These are phyloP conservation scores for Paracanthobrama guichenoti DNA, from an alignment of 2,113 vertebrate species.

Conservation along the genomic window DNA sequence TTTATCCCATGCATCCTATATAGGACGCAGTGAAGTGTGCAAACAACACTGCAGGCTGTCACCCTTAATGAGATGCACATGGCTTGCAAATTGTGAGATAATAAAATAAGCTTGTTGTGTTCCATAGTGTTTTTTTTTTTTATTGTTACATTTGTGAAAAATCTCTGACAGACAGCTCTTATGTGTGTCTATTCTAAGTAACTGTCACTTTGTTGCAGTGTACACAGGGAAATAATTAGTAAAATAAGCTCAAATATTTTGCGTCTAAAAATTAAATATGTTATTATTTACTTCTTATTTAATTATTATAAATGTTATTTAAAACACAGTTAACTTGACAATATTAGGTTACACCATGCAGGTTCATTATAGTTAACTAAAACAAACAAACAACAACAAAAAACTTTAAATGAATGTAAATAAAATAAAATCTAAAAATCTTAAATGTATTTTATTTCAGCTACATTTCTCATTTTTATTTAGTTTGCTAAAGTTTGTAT, in stretches of 20 bases:
- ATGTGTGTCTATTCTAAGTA: background rate
- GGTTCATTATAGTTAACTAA: no score
- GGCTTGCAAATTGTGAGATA: background rate
- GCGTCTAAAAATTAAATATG: background rate
- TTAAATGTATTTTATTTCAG: background rate
- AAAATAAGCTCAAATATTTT: background rate
- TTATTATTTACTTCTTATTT: background rate
- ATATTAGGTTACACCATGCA: no score
- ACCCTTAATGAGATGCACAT: constrained; percentile 10
- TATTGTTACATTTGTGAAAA: background rate
- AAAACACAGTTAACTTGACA: no score
- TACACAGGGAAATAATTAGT: background rate
- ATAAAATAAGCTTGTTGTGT: background rate
- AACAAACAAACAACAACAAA: no score
- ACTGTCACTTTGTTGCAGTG: background rate
- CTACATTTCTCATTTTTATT: background rate
- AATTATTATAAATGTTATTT: no score
- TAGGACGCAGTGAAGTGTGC: constrained; percentile 12
- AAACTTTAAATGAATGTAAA: background rate
- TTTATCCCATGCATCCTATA: background rate
- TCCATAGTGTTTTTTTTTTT: background rate
- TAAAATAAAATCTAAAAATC: background rate
- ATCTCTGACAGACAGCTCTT: background rate
- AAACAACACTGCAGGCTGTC: background rate
- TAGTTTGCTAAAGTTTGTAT: background rate